phyloP scores from a whole-genome alignment of 1,140 invertebrate genomes.

The Leguminivora glycinivorella region DNA sequence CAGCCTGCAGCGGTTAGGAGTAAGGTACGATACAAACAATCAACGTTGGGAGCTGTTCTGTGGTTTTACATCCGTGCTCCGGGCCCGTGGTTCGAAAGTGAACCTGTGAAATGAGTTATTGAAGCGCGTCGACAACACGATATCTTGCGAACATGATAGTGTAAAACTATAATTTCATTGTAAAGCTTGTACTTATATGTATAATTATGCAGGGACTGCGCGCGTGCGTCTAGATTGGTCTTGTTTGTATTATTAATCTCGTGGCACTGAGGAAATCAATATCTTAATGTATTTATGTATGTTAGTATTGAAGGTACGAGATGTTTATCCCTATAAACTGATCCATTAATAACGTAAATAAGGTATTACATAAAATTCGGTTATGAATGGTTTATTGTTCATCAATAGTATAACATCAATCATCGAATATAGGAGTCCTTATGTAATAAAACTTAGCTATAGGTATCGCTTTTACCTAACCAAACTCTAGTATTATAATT shows the following conservation, averaged over 20 bases:
- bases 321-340: no score
- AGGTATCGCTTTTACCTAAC: no score
- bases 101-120: slow-evolving; percentile 73
- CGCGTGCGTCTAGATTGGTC: not conserved
- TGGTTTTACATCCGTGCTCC: slow-evolving; percentile 57
- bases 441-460: no score
- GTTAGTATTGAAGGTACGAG: no score
- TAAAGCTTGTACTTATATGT: not conserved
- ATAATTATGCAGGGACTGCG: not conserved
- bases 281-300: no score
- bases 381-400: no score
- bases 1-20: slow-evolving; percentile 41
- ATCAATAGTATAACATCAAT: no score
- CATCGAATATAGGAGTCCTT: no score
- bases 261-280: no score
- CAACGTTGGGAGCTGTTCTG: slow-evolving; percentile 46
- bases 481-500: not conserved
- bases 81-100: slow-evolving; percentile 64
- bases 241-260: no score
- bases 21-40: slow-evolving; percentile 44
- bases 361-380: no score
- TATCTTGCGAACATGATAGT: slow-evolving; percentile 53
- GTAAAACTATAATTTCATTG: slow-evolving; percentile 29
- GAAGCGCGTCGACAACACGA: slow-evolving; percentile 62
- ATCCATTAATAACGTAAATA: no score